Evolutionary conservation across 1,140 invertebrate genomes (phyloP).

Genomic region (Antheraea mylitta): DNA sequence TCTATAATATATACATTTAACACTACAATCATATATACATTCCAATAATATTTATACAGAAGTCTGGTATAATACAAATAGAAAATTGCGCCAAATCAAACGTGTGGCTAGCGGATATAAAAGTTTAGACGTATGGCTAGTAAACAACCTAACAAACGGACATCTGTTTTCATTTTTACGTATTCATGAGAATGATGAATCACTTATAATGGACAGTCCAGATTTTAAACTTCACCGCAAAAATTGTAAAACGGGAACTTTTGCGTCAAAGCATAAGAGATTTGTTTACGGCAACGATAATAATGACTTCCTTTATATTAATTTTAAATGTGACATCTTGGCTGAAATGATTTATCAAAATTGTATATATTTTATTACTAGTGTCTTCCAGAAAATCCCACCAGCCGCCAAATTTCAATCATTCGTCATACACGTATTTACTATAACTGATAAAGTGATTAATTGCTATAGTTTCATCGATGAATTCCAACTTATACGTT

Average conservation of each 20-base stretch:
- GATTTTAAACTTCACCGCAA: not conserved
- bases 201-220: not conserved
- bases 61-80: not conserved
- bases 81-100: constrained; percentile 9
- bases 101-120: not conserved
- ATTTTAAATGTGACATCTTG: not conserved
- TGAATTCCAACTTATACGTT: no score
- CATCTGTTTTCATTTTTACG: constrained; percentile 8
- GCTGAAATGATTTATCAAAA: not conserved
- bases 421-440: no score
- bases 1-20: no score
- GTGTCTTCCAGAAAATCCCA: not conserved
- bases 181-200: constrained; percentile 6
- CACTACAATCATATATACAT: no score
- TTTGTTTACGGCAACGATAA: not conserved
- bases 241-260: constrained; percentile 1
- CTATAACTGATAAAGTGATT: no score
- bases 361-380: not conserved
- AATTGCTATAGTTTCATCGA: no score
- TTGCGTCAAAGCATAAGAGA: constrained; percentile 1
- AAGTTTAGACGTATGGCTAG: constrained; percentile 7
- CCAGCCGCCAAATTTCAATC: no score
- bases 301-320: constrained; percentile 1
- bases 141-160: constrained; percentile 4
- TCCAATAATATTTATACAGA: not conserved